Evolutionary conservation across 2,797 vertebrate species (phyloP).

Genomic region (Paedocypris micromegethes): DNA sequence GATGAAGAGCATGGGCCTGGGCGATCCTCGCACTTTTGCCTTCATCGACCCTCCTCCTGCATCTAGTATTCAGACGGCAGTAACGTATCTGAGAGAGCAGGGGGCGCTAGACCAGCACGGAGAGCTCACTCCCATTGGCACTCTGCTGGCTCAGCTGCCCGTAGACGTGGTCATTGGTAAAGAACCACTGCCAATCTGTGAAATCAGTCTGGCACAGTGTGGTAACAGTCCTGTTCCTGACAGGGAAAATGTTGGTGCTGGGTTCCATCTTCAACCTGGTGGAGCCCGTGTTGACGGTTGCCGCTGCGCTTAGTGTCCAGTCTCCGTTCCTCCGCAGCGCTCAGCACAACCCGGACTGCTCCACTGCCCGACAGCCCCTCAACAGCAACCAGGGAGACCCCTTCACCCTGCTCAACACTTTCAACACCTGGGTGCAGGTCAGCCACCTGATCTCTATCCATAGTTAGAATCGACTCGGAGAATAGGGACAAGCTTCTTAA

Average conservation of each 20-base stretch:
- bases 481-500: no score
- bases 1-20: slow-evolving; percentile 91
- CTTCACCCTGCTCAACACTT: slow-evolving; percentile 84
- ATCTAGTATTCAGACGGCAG: slow-evolving; percentile 80
- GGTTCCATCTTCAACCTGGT: slow-evolving; percentile 77
- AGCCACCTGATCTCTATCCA: slow-evolving; percentile 23
- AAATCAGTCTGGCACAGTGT: neutral
- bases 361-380: slow-evolving; percentile 71
- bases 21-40: slow-evolving; percentile 81
- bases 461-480: neutral
- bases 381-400: slow-evolving; percentile 87
- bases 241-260: slow-evolving; percentile 89
- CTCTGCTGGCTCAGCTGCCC: slow-evolving; percentile 80
- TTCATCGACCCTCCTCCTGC: slow-evolving; percentile 85
- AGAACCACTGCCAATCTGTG: neutral
- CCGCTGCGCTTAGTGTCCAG: slow-evolving; percentile 80
- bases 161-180: slow-evolving; percentile 90
- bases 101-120: slow-evolving; percentile 75
- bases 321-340: slow-evolving; percentile 80
- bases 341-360: slow-evolving; percentile 72
- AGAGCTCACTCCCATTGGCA: slow-evolving; percentile 81
- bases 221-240: slow-evolving; percentile 1
- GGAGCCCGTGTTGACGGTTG: slow-evolving; percentile 80
- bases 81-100: slow-evolving; percentile 82
- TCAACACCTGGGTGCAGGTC: slow-evolving; percentile 90